Evolutionary conservation across 2,888 invertebrate genomes (phyloP).

Genomic region (Pyrrhia umbra): DNA sequence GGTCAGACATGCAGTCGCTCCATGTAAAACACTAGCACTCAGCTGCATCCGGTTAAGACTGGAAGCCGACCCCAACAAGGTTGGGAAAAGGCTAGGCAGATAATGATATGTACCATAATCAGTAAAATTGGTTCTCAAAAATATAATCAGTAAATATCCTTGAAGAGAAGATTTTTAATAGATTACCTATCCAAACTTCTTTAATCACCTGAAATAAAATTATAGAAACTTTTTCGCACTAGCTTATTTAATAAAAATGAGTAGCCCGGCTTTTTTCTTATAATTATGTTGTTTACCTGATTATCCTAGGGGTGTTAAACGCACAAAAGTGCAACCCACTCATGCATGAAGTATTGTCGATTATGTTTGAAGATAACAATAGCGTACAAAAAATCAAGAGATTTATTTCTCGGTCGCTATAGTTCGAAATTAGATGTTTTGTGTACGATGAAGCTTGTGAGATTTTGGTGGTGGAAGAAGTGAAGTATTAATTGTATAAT

Average conservation of each 20-base stretch:
- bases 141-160: too few species aligned
- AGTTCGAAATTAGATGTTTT: background rate
- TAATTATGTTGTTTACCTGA: slow-evolving; percentile 24
- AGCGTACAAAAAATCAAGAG: slow-evolving; percentile 28
- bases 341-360: slow-evolving; percentile 25
- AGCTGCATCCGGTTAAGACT: background rate
- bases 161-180: too few species aligned
- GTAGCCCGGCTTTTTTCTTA: slow-evolving; percentile 17
- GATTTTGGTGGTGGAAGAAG: background rate
- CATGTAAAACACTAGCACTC: background rate
- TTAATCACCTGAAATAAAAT: background rate
- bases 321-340: slow-evolving; percentile 28
- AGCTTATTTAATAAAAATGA: background rate
- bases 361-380: slow-evolving; percentile 34
- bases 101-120: too few species aligned
- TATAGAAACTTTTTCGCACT: background rate
- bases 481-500: background rate
- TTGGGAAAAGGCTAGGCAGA: background rate
- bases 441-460: background rate
- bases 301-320: slow-evolving; percentile 4
- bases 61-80: background rate
- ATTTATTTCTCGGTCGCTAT: slow-evolving; percentile 18
- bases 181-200: background rate
- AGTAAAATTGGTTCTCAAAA: background rate
- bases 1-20: background rate